Conservation (phyloP, 2,113 vertebrate genomes). For the Aix galericulata region DNA sequence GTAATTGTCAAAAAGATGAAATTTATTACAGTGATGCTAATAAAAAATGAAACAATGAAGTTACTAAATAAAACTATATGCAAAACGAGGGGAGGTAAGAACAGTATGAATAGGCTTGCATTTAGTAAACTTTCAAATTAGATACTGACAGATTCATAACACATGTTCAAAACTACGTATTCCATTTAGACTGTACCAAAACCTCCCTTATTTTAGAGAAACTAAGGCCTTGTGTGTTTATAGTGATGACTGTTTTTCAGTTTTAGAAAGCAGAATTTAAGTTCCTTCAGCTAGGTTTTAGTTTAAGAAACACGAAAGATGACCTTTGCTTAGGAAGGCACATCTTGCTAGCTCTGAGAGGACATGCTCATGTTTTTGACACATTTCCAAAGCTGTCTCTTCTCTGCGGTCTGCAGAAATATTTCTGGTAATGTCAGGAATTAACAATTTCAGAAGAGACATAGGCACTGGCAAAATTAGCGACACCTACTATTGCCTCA, state of each 20-base stretch:
- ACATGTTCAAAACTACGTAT: background rate
- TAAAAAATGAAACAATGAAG: background rate
- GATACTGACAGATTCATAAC: background rate
- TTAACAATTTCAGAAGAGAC: background rate
- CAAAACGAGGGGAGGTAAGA: background rate
- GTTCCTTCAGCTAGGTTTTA: background rate
- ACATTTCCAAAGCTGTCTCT: background rate
- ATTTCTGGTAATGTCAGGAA: background rate
- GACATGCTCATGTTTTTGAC: rapidly evolving
- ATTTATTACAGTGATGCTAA: background rate
- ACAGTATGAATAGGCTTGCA: background rate
- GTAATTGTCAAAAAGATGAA: background rate
- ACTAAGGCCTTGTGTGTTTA: background rate
- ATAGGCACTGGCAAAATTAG: background rate
- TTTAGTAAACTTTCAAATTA: background rate
- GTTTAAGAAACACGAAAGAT: background rate
- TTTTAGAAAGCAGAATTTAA: background rate
- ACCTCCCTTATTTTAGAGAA: background rate
- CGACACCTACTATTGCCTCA: background rate
- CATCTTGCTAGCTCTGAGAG: background rate
- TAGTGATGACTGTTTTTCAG: background rate
- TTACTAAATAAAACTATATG: background rate
- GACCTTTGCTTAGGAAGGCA: background rate
- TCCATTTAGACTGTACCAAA: background rate
- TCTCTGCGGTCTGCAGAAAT: background rate